phyloP scores from a whole-genome alignment of 2,113 vertebrate genomes.

The Triplophysa dalaica region DNA sequence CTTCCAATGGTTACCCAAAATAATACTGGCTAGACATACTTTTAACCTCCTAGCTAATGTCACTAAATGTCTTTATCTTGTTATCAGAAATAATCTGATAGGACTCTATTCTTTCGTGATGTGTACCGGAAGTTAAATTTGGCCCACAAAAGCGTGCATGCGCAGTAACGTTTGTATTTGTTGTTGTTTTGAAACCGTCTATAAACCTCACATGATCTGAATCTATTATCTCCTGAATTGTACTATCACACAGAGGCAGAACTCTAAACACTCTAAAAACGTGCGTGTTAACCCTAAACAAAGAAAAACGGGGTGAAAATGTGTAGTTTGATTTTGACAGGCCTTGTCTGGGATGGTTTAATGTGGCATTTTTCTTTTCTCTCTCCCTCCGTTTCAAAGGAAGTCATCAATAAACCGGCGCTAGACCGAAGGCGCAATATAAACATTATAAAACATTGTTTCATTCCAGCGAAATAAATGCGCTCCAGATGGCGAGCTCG shows the following conservation, averaged over 20 bases:
- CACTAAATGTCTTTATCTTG: too few species aligned
- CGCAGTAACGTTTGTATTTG: too few species aligned
- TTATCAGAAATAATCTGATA: too few species aligned
- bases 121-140: too few species aligned
- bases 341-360: slow-evolving; percentile 29
- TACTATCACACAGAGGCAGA: neutral
- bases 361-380: slow-evolving; percentile 55
- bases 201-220: too few species aligned
- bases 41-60: too few species aligned
- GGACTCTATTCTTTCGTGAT: too few species aligned
- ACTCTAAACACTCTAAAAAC: neutral
- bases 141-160: too few species aligned
- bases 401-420: slow-evolving; percentile 68
- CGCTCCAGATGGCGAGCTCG: slow-evolving; percentile 52
- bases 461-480: slow-evolving; percentile 63
- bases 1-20: too few species aligned
- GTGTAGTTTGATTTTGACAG: neutral
- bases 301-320: neutral
- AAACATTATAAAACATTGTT: slow-evolving; percentile 68
- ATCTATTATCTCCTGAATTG: neutral
- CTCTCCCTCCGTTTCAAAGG: slow-evolving; percentile 58
- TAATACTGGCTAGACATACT: too few species aligned
- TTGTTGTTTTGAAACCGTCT: too few species aligned
- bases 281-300: neutral
- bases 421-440: slow-evolving; percentile 64